Evolutionary conservation across 2,888 invertebrate genomes (phyloP).

Genomic region (Cheilosia impressa): DNA sequence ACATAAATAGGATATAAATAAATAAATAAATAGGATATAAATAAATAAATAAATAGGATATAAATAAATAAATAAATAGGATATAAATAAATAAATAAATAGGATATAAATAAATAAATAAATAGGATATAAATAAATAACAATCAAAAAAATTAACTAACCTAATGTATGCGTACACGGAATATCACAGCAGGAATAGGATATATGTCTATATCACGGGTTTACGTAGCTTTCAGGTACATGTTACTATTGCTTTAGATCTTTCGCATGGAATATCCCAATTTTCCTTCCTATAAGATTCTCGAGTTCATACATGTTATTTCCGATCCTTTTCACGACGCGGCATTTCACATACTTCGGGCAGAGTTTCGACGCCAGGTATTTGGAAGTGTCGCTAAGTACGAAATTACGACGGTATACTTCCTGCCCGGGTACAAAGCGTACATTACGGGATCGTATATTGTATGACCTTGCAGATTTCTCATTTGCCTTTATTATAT

Average conservation of each 20-base stretch:
- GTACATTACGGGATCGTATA: background rate
- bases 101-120: too few species aligned
- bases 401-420: background rate
- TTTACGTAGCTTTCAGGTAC: too few species aligned
- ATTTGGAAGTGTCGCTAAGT: slow-evolving; percentile 3
- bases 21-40: too few species aligned
- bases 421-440: background rate
- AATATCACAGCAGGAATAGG: too few species aligned
- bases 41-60: too few species aligned
- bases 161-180: too few species aligned
- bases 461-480: slow-evolving; percentile 20
- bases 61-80: too few species aligned
- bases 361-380: background rate
- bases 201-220: too few species aligned
- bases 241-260: background rate
- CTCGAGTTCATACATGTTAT: background rate
- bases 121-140: too few species aligned
- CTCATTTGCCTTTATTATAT: slow-evolving; percentile 31
- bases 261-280: background rate
- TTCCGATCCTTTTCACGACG: background rate
- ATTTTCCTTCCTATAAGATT: background rate
- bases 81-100: too few species aligned
- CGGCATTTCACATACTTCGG: slow-evolving; percentile 14
- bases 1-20: too few species aligned
- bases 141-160: too few species aligned